phyloP scores from a whole-genome alignment of 2,888 invertebrate species.

The Agriopis marginaria region DNA sequence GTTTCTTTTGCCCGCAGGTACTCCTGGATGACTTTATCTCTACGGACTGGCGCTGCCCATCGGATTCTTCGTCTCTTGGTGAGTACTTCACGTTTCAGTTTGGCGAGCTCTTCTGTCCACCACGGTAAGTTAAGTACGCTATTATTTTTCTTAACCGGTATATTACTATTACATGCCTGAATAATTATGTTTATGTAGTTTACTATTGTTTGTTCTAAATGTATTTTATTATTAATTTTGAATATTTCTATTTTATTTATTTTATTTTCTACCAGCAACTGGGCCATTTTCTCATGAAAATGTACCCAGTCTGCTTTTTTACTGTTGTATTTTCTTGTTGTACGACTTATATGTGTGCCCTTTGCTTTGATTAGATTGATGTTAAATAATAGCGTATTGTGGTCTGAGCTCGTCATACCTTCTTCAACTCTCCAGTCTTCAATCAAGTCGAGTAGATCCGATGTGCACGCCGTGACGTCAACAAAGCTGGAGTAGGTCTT shows the following conservation, averaged over 20 bases:
- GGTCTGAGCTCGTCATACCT: neutral
- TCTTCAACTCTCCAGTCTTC: constrained; percentile 1
- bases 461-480: neutral
- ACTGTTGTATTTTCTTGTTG: no score
- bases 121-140: neutral
- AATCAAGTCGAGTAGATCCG: neutral
- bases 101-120: neutral
- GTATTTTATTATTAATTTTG: neutral
- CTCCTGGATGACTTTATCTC: neutral
- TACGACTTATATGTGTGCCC: no score
- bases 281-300: neutral
- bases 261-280: constrained; percentile 19
- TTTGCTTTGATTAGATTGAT: neutral
- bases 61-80: neutral
- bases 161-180: neutral
- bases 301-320: no score
- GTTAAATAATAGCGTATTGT: neutral
- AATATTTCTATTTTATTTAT: neutral
- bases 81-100: neutral
- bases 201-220: neutral
- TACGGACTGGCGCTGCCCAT: neutral
- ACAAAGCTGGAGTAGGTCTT: neutral
- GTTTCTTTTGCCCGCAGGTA: neutral
- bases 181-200: neutral
- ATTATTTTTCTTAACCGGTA: neutral